Conservation (phyloP, 2,113 vertebrate genomes). For the Hypomesus transpacificus region DNA sequence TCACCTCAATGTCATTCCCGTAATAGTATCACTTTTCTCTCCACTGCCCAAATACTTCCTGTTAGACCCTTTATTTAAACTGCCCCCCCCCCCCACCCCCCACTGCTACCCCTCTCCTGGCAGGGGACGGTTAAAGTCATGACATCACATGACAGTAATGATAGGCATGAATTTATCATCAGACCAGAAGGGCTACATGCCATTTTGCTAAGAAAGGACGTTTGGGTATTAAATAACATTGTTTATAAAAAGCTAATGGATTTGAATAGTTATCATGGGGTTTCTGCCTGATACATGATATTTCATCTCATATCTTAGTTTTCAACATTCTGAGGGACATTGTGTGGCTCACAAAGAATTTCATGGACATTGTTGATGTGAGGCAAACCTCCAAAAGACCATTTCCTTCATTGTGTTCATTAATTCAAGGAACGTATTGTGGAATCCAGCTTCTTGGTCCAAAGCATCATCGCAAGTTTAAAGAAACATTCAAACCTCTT, state of each 20-base stretch:
- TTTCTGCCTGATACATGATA: too few species aligned
- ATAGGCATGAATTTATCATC: slow-evolving; percentile 27
- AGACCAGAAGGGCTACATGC: slow-evolving; percentile 10
- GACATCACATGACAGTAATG: slow-evolving; percentile 46
- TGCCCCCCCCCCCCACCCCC: slow-evolving; percentile 17
- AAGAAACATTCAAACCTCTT: background rate
- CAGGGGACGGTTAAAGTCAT: slow-evolving; percentile 13
- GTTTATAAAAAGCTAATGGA: slow-evolving; percentile 21
- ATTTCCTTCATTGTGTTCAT: background rate
- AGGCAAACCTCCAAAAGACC: slow-evolving; percentile 8
- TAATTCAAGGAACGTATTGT: background rate
- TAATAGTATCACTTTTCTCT: background rate
- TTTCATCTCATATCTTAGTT: too few species aligned
- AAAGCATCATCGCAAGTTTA: slow-evolving; percentile 1
- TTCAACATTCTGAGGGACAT: background rate
- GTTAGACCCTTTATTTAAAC: background rate
- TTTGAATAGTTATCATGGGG: background rate
- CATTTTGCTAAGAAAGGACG: background rate
- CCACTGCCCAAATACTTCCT: background rate
- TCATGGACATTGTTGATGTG: slow-evolving; percentile 35
- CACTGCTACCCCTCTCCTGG: slow-evolving; percentile 27
- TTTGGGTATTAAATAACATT: slow-evolving; percentile 12
- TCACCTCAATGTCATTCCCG: background rate
- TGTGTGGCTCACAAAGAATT: background rate
- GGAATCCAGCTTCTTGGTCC: background rate